Conservation (phyloP, 2,797 vertebrate species). For the Notoglanidium macrostoma region DNA sequence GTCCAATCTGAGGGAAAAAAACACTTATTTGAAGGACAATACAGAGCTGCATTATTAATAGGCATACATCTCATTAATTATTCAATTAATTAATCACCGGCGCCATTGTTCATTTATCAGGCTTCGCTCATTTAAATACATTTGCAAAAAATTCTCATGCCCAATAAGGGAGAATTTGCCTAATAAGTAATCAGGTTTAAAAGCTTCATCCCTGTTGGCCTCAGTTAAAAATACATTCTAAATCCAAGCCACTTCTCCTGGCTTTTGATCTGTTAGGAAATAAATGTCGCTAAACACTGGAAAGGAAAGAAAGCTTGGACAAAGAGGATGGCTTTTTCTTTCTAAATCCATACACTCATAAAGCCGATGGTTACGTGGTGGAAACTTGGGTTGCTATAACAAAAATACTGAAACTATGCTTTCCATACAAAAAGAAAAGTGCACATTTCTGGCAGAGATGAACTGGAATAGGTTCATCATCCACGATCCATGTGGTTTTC, state of each 20-base stretch:
- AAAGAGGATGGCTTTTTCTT: neutral
- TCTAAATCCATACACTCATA: neutral
- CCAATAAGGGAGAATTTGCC: constrained; percentile 47
- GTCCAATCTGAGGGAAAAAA: constrained; percentile 8
- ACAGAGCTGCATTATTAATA: constrained; percentile 31
- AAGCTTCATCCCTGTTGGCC: constrained; percentile 73
- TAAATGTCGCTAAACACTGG: constrained; percentile 33
- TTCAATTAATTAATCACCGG: constrained; percentile 45
- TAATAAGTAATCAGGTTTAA: constrained; percentile 72
- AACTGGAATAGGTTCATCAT: constrained; percentile 69
- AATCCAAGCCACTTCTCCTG: constrained; percentile 55
- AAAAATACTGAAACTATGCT: neutral
- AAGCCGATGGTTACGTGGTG: neutral
- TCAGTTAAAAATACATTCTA: constrained; percentile 67
- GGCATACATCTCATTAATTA: constrained; percentile 45
- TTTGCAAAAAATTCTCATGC: constrained; percentile 26
- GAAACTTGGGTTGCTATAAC: constrained; percentile 13
- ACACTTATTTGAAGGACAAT: constrained; percentile 37
- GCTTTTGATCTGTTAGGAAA: constrained; percentile 35
- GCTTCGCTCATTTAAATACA: constrained; percentile 52
- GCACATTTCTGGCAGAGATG: constrained; percentile 48
- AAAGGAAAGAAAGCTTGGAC: constrained; percentile 21
- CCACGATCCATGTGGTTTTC: constrained; percentile 74
- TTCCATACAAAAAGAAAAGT: constrained; percentile 28
- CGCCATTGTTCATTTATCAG: constrained; percentile 48